A percentile compares a stretch with the other conserved stretches of the same genome.
Conservation (phyloP, 64 coral and sea anemone species). For the Actinia equina region DNA sequence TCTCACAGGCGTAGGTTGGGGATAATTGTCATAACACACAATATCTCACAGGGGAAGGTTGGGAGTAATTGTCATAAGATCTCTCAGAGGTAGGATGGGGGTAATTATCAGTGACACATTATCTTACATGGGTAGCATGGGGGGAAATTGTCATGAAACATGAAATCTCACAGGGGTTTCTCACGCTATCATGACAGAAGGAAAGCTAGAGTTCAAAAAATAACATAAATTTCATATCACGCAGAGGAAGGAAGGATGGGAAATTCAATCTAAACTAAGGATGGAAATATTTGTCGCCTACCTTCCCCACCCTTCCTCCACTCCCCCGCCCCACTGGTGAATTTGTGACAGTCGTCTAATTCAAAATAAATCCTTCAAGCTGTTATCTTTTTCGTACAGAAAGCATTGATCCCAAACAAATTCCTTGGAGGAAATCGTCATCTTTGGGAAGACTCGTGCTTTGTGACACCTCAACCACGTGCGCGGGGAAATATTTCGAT, state of each 20-base stretch:
- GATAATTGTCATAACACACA: background rate
- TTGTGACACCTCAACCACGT: background rate
- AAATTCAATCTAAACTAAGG: no score
- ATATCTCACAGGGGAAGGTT: background rate
- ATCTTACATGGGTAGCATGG: background rate
- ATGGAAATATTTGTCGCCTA: background rate
- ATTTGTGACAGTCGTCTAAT: background rate
- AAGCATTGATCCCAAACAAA: background rate
- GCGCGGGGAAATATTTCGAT: background rate
- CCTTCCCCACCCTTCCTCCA: background rate
- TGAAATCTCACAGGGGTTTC: background rate
- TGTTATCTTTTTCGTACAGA: background rate
- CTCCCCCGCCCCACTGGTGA: background rate
- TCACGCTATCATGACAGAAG: no score
- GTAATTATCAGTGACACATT: no score
- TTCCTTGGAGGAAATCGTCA: background rate
- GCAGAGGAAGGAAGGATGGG: no score
- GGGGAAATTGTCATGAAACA: background rate
- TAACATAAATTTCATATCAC: no score
- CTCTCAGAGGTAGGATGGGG: background rate
- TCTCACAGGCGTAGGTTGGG: background rate
- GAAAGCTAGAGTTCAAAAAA: no score
- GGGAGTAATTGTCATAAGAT: background rate
- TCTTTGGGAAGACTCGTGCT: background rate
- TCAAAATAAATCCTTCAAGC: background rate